Evolutionary conservation across 2,888 invertebrate genomes (phyloP).

Genomic region (Chymomyza procnemis): DNA sequence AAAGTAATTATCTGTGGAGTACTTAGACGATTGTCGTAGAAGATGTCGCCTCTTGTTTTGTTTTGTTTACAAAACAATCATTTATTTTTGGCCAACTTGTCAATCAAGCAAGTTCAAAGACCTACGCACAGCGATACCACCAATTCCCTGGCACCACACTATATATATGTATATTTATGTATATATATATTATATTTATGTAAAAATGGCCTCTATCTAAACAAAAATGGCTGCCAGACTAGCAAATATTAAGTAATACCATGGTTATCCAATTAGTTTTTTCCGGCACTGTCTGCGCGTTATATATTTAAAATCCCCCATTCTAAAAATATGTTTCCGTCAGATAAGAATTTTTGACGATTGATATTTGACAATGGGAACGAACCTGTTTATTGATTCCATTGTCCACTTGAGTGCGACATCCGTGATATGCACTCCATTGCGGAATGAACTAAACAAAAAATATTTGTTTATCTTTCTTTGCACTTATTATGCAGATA

Average conservation of each 20-base stretch:
- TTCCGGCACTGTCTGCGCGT: neutral
- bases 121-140: no score
- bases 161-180: no score
- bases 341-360: slow-evolving; percentile 4
- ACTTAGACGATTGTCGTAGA: no score
- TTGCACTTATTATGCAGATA: neutral
- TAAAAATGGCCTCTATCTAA: neutral
- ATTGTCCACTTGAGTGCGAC: slow-evolving; percentile 13
- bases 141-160: no score
- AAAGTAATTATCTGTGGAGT: no score
- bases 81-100: no score
- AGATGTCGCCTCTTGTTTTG: no score
- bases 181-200: neutral
- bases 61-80: no score
- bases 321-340: slow-evolving; percentile 3
- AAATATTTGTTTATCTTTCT: neutral
- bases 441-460: no score
- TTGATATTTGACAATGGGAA: slow-evolving; percentile 17
- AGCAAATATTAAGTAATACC: neutral
- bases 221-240: neutral
- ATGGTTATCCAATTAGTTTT: neutral
- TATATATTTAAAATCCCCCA: slow-evolving; percentile 1
- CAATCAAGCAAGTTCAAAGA: no score
- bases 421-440: neutral
- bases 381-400: neutral